A percentile compares a stretch with the other conserved stretches of the same genome.
Evolutionary conservation across 2,888 invertebrate genomes (phyloP).

Genomic region (Malachius bipustulatus): DNA sequence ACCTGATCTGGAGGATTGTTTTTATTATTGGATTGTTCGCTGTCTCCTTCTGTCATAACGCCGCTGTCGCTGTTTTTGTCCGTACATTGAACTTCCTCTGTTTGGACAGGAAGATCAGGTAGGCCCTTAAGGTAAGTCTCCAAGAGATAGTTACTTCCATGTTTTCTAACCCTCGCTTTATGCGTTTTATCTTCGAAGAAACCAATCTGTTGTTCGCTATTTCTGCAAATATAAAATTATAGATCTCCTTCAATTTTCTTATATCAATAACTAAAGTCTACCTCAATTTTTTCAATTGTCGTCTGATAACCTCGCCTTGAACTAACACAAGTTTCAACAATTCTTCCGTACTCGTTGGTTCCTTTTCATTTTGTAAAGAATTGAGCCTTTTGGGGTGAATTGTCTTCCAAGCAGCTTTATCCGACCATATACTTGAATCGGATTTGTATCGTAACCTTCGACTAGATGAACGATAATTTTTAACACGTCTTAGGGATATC

Average conservation of each 20-base stretch:
- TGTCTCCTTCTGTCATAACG: conserved; percentile 55
- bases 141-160: conserved; percentile 67
- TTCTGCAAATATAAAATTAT: conserved; percentile 24
- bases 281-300: conserved; percentile 36
- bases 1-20: conserved; percentile 29
- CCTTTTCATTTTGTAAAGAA: conserved; percentile 34
- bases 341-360: conserved; percentile 38
- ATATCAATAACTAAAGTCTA: conserved; percentile 15
- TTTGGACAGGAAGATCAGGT: conserved; percentile 35
- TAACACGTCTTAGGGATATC: conserved; percentile 35
- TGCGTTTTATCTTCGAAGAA: conserved; percentile 68
- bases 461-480: conserved; percentile 30
- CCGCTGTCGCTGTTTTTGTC: conserved; percentile 61
- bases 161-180: conserved; percentile 56
- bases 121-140: conserved; percentile 60
- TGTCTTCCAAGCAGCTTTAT: conserved; percentile 34
- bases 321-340: conserved; percentile 44
- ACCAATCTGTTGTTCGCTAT: conserved; percentile 61
- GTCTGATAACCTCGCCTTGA: conserved; percentile 47
- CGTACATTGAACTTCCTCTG: conserved; percentile 36
- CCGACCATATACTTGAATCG: conserved; percentile 32
- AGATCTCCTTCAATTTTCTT: background rate
- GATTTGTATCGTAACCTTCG: conserved; percentile 31
- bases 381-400: conserved; percentile 37
- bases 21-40: conserved; percentile 34